phyloP scores from a whole-genome alignment of 2,888 invertebrate genomes.

The Lasius platythorax region DNA sequence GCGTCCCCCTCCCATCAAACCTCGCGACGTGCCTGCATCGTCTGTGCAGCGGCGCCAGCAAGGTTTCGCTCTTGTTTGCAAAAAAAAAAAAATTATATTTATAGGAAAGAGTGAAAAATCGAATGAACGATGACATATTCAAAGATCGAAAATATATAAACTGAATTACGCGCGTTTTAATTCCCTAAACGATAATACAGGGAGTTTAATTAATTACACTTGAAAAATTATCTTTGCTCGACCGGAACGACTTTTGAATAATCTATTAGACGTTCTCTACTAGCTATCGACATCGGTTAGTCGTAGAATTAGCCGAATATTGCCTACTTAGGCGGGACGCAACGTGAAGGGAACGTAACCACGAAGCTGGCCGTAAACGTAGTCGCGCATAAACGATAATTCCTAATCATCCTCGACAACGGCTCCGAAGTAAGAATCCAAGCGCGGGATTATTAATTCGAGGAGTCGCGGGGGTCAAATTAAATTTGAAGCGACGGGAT shows the following conservation, averaged over 20 bases:
- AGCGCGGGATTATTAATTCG: constrained; percentile 58
- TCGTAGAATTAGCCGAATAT: constrained; percentile 31
- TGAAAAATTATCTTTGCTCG: not conserved
- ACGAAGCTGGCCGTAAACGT: constrained; percentile 41
- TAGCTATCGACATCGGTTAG: not conserved
- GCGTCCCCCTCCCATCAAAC: not conserved
- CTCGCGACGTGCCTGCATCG: constrained; percentile 37
- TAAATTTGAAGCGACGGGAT: constrained; percentile 72
- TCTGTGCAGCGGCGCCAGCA: constrained; percentile 52
- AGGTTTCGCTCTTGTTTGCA: not conserved
- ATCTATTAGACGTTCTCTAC: not conserved
- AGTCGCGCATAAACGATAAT: constrained; percentile 50
- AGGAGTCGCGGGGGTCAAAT: constrained; percentile 70
- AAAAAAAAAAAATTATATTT: not conserved
- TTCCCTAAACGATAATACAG: not conserved
- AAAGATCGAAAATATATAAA: not conserved
- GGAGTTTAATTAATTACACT: constrained; percentile 4
- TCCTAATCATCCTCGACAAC: constrained; percentile 47
- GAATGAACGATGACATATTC: not conserved
- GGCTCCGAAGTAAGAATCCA: constrained; percentile 44
- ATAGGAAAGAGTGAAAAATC: not conserved
- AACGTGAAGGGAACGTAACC: constrained; percentile 27
- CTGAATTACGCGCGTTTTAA: not conserved
- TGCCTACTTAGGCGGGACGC: not conserved
- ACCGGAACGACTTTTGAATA: not conserved